Evolutionary conservation across 2,113 vertebrate genomes (phyloP), one percentile per base, ranked within the genome.

Genomic region (Gnathonemus longibarbis): DNA sequence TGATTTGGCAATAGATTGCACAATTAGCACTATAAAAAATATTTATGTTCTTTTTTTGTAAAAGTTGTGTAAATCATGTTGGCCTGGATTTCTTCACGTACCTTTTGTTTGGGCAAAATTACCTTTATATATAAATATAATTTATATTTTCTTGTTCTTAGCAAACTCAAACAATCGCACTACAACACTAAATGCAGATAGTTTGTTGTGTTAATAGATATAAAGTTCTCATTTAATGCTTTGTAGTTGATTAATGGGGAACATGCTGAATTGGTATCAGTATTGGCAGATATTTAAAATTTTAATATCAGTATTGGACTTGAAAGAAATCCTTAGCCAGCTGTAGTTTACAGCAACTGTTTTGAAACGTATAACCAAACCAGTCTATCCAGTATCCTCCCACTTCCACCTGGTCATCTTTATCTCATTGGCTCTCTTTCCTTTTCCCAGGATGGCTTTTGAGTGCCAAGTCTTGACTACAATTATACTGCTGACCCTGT

Each of bases 381-480:
- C 70, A 77, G 13, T 77, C 70, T 52, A n/a, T 52, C 8, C 49
- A 87, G 24, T 24, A 52, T 50, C 48, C 27, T 17, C 3, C 70
- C 70, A 39, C 13, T 27, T 31, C n/a, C 48, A 46, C 2, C 84
- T 46, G 42, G 24, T 89, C 49, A 39, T 49, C 3, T 2, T 21
- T 52, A 52, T 62, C 1, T 31, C 87, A 42, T 8, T 48, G 15
- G 90, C 49, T 70, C 77, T 31, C 50, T 31, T 17, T 83, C 92
- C 2, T 84, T 56, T 90, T 49, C 92, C 91, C 31, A 91, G 96
- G 95, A 96, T 96, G 96, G 83, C 90, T 74, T 24, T 89, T 87
- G 92, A 91, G 84, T 91, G 88, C 70, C 84, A 1, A 21, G 52
- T 56, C 46, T 85, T 95, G 56, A 35, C 93, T 89, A 45, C 94